Evolutionary conservation across 2,797 vertebrate species (phyloP).

Genomic region (Heliangelus exortis): DNA sequence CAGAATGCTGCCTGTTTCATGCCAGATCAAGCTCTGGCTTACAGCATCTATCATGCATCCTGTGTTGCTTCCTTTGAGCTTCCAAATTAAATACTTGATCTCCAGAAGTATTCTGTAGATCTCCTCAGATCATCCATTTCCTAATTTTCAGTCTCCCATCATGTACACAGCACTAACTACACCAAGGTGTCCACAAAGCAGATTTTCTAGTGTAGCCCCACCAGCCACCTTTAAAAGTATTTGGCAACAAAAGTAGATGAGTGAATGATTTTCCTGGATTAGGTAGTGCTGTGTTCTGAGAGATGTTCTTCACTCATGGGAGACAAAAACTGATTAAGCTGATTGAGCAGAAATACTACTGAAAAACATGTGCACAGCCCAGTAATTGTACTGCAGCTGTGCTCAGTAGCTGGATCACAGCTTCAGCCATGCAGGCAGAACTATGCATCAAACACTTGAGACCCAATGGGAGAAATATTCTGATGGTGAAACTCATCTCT

Average conservation of each 20-base stretch:
- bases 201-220: not conserved
- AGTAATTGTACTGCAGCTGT: not conserved
- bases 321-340: not conserved
- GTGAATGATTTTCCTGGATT: not conserved
- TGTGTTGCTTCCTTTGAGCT: not conserved
- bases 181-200: not conserved
- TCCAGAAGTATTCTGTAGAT: not conserved
- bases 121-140: not conserved
- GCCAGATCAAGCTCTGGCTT: not conserved
- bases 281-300: not conserved
- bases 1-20: not conserved
- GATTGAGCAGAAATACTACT: not conserved
- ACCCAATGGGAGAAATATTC: not conserved
- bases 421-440: not conserved
- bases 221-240: conserved; percentile 1
- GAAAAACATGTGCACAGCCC: not conserved
- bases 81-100: not conserved
- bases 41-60: not conserved
- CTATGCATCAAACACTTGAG: not conserved
- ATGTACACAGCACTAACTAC: not conserved
- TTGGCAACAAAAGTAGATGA: not conserved
- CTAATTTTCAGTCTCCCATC: not conserved
- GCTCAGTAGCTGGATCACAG: not conserved
- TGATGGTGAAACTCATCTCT: not conserved
- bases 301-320: not conserved